Evolutionary conservation across 1,140 invertebrate species (phyloP), one percentile per base, ranked within the genome.

Genomic region (Dendrolimus kikuchii): DNA sequence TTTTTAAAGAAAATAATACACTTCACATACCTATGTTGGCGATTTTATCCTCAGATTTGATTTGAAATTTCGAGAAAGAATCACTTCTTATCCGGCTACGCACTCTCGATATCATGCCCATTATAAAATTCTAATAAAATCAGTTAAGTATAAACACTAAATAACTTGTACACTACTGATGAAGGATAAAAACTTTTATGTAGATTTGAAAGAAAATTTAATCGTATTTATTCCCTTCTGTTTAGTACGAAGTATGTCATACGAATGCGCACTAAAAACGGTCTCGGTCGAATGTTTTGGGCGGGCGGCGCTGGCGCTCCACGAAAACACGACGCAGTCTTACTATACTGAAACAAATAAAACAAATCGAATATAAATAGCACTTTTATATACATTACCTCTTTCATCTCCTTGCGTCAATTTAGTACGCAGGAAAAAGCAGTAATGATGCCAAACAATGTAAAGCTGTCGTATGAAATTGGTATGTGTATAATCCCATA

Each of bases 81-180:
- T 91, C 89, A 74, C 90, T 90, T 55, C 91, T 78, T 45, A 92
- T 86, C 45, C 91, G 79, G 5, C 90, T 90, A 38, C 91, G 86
- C 55, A 92, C 90, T 59, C 91, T 79, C 4, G 90, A 91, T 68
- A 92, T 92, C 91, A 92, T 92, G 10, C 91, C 91, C 91, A 92
- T 53, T 50, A 59, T 36, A 40, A 44, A 37, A 51, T 8, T 49
- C 7, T 40, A 49, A 10, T 39, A 45, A 38, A 48, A 38, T 7
- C 5, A 48, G 38, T 7, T 10, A 46, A 23, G 5, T 38, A 48
- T 38, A 8, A 38, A 8, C n/a, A 49, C 23, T 39, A 8, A 49
- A 49, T 38, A 49, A 38, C 5, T 43, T 43, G 40, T 40, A 43
- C 8, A 51, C 41, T 7, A 38, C 37, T 39, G 2, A 39, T n/a